Percentiles rank a stretch among this genome's conserved stretches.
phyloP scores from a whole-genome alignment of 2,888 invertebrate genomes.

The Balanococcus diminutus region DNA sequence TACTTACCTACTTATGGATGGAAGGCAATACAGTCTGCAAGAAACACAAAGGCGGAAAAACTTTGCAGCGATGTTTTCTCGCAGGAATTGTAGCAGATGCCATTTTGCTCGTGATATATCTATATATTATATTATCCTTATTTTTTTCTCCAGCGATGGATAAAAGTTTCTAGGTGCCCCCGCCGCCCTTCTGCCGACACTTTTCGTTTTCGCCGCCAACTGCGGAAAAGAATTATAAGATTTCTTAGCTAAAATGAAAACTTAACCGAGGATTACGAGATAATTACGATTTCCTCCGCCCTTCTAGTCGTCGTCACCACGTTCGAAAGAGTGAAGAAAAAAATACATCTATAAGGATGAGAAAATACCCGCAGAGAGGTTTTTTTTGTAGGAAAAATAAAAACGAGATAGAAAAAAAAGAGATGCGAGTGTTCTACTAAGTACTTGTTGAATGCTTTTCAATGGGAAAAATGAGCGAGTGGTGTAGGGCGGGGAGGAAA shows the following conservation, averaged over 20 bases:
- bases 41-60: neutral
- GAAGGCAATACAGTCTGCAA: neutral
- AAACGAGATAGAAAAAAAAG: neutral
- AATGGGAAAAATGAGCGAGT: neutral
- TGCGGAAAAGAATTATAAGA: neutral
- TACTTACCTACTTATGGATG: neutral
- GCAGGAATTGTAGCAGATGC: conserved; percentile 3
- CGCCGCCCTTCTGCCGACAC: neutral
- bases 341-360: neutral
- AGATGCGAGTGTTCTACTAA: neutral
- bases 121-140: neutral
- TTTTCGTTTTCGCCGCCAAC: neutral
- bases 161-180: neutral
- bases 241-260: neutral
- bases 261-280: neutral
- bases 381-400: neutral
- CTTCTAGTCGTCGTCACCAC: too few relatives aligned
- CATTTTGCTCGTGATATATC: neutral
- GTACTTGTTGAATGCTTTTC: neutral
- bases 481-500: neutral
- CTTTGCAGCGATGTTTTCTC: neutral
- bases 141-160: neutral
- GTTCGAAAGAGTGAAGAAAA: neutral
- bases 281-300: neutral
- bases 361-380: neutral